phyloP scores from a whole-genome alignment of 2,113 vertebrate genomes.

The Megaleporinus macrocephalus region DNA sequence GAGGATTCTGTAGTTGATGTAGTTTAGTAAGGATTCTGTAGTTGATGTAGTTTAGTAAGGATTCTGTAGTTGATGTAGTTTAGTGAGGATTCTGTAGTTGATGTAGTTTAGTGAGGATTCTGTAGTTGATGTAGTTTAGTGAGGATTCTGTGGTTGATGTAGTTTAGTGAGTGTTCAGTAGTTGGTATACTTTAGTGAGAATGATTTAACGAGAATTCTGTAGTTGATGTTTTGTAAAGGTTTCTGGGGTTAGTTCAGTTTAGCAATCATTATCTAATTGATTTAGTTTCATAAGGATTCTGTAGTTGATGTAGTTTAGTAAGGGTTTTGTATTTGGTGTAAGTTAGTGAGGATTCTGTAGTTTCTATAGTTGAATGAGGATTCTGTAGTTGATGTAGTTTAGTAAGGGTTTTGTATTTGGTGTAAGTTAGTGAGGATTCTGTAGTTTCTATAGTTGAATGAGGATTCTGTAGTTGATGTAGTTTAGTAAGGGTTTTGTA shows the following conservation, averaged over 20 bases:
- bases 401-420: too few relatives aligned
- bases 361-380: too few relatives aligned
- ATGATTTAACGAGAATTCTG: background rate
- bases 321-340: background rate
- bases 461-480: too few relatives aligned
- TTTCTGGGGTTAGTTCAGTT: too few relatives aligned
- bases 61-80: background rate
- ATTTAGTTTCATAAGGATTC: background rate
- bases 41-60: too few relatives aligned
- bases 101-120: background rate
- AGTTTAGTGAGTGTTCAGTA: too few relatives aligned
- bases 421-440: background rate
- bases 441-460: background rate
- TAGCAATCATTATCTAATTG: background rate
- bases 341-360: too few relatives aligned
- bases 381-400: too few relatives aligned
- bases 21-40: background rate
- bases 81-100: background rate
- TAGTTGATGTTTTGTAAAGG: background rate
- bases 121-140: too few relatives aligned
- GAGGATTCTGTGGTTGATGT: too few relatives aligned
- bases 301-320: background rate
- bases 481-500: background rate
- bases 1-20: background rate
- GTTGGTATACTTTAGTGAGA: too few relatives aligned